Evolutionary conservation across 2,888 invertebrate species (phyloP).

Genomic region (Apodemia mormo): DNA sequence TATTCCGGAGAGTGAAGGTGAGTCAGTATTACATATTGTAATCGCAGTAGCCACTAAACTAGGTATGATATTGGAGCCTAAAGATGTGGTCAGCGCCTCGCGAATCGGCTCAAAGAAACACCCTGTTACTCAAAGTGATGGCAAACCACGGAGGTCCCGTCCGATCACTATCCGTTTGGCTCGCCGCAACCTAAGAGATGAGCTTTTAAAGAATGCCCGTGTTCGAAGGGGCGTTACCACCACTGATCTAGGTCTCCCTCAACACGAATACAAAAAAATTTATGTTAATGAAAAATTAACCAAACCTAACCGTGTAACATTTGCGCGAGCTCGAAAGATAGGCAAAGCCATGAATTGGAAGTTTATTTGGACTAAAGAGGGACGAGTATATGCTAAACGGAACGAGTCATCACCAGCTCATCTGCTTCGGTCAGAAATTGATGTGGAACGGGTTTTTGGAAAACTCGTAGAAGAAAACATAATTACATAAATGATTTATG

Average conservation of each 20-base stretch:
- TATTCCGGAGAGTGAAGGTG: conserved; percentile 2
- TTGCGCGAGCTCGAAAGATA: conserved; percentile 19
- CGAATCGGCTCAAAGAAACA: not conserved
- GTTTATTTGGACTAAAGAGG: conserved; percentile 24
- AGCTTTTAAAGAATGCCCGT: conserved; percentile 1
- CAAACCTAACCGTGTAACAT: conserved; percentile 21
- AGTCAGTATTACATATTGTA: conserved; percentile 3
- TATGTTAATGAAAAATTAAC: conserved; percentile 25
- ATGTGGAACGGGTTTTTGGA: not conserved
- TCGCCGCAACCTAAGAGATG: not conserved
- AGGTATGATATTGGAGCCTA: conserved; percentile 2
- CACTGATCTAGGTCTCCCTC: not conserved
- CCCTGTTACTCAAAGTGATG: not conserved
- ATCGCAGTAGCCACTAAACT: conserved; percentile 2
- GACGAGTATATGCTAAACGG: conserved; percentile 22
- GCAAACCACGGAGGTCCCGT: not conserved
- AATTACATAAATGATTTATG: not conserved
- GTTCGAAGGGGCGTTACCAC: conserved; percentile 7
- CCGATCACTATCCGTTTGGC: not conserved
- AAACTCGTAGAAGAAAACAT: not conserved
- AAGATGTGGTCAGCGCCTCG: not conserved
- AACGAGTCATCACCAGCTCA: conserved; percentile 1
- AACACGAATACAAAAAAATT: not conserved
- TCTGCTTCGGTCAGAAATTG: not conserved
- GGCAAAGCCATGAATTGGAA: conserved; percentile 18